Base-by-base conservation (phyloP, 2,797 vertebrate species). In the Pipistrellus pygmaeus region DNA sequence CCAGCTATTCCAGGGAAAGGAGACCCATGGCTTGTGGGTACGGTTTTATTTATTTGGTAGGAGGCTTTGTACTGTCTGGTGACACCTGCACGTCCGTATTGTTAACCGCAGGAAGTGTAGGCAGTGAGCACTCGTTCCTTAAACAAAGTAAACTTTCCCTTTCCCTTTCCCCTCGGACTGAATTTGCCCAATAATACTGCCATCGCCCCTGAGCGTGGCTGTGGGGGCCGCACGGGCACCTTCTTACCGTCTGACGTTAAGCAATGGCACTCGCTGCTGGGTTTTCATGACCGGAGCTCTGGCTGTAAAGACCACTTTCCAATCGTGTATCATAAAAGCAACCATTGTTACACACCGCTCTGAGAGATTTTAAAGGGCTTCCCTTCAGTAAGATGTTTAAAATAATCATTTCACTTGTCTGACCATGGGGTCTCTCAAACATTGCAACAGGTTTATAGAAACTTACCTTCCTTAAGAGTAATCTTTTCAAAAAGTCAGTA, bases 1-100 rank as follows among this genome's bases (percentile, higher is more conserved):
- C 62, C 21, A 78, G 53, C 85, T 75, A 76, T 55, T 20, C 72
- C 68, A 68, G 57, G 32, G 44, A 69, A 3, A 53, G 51, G 84
- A 85, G 18, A 27, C 11, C 11, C 7, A 32, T 20, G 38, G 3
- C 46, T 35, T 48, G 23, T 73, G 20, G 23, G 9, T 46, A 46
- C 71, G 25, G 69, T 87, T 93, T 88, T 91, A 46, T 76, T 93
- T 95, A 92, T 80, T 66, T 78, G 23, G 21, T 78, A 55, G 30
- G 30, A 85, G 5, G 8, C n/a, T 87, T 91, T 44, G 18, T 78
- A 69, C 71, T 91, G 71, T 80, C 94, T 80, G 80, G 75, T 72
- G 38, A 83, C 51, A 88, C 55, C 0, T 92, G 20, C 83, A 93
- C 85, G 23, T 89, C 80, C 76, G 12, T 66, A 82, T 76, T 94